Conservation (phyloP, 2,113 vertebrate species). For the Carassius auratus region DNA sequence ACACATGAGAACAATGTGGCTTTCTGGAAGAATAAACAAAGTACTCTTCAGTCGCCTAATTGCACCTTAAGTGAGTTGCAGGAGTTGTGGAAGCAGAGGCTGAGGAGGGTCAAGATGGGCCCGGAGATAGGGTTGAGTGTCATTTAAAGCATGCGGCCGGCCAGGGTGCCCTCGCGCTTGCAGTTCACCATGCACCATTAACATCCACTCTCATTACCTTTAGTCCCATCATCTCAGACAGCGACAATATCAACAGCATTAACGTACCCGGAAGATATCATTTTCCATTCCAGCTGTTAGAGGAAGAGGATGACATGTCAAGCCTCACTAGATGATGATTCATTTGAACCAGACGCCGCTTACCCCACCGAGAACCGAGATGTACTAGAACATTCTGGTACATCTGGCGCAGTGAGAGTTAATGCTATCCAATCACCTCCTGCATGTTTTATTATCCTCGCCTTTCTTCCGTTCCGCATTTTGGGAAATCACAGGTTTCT, state of each 20-base stretch:
- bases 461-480: constrained; percentile 55
- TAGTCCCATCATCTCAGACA: constrained; percentile 30
- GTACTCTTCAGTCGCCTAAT: constrained; percentile 54
- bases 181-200: constrained; percentile 44
- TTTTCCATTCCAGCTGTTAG: constrained; percentile 12
- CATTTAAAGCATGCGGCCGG: constrained; percentile 50
- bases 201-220: constrained; percentile 24
- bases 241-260: not conserved
- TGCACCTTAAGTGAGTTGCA: constrained; percentile 64
- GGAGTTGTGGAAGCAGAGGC: constrained; percentile 57
- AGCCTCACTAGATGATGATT: constrained; percentile 39
- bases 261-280: not conserved
- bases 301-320: constrained; percentile 1
- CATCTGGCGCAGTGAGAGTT: constrained; percentile 19
- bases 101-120: constrained; percentile 51
- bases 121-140: constrained; percentile 57
- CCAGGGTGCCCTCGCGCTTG: not conserved
- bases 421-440: constrained; percentile 57
- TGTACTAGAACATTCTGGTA: not conserved
- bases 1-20: constrained; percentile 38
- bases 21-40: constrained; percentile 49
- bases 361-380: not conserved
- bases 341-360: constrained; percentile 26
- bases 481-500: constrained; percentile 72
- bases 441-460: constrained; percentile 34